Percentiles rank a stretch among this genome's conserved stretches.
phyloP scores from a whole-genome alignment of 2,888 invertebrate genomes.

The Pteria penguin region DNA sequence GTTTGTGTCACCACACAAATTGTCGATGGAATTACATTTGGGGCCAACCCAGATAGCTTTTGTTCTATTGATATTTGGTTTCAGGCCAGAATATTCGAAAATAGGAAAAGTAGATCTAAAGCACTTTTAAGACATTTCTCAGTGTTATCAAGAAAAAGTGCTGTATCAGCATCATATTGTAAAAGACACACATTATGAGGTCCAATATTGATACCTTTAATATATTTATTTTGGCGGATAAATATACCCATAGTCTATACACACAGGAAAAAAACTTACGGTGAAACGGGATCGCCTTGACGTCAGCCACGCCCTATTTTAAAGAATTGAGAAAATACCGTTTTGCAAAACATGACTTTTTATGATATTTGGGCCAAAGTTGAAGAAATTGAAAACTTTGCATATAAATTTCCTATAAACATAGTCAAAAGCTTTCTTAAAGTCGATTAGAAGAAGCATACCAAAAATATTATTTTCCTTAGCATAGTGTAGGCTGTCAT shows the following conservation, averaged over 20 bases:
- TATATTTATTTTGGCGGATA: neutral
- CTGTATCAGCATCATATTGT: slow-evolving; percentile 28
- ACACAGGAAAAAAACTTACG: slow-evolving; percentile 20
- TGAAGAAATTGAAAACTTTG: slow-evolving; percentile 6
- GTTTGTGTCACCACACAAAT: too few relatives aligned
- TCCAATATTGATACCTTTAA: neutral
- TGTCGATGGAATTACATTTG: too few relatives aligned
- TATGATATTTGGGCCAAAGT: neutral
- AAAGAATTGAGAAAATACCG: neutral
- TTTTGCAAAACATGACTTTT: too few relatives aligned
- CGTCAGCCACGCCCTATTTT: slow-evolving; percentile 1
- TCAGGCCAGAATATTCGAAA: neutral
- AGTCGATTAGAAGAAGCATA: neutral
- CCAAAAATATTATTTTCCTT: neutral
- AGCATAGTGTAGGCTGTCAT: neutral
- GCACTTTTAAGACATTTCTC: neutral
- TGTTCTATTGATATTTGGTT: neutral
- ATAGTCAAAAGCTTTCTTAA: slow-evolving; percentile 24
- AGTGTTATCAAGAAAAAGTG: neutral
- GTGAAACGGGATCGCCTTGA: slow-evolving; percentile 18
- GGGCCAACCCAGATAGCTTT: neutral
- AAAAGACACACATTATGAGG: neutral
- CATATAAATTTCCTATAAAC: slow-evolving; percentile 9
- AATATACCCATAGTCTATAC: neutral
- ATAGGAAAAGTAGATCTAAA: neutral